Conservation (phyloP, 2,797 vertebrate species). For the Mus caroli region DNA sequence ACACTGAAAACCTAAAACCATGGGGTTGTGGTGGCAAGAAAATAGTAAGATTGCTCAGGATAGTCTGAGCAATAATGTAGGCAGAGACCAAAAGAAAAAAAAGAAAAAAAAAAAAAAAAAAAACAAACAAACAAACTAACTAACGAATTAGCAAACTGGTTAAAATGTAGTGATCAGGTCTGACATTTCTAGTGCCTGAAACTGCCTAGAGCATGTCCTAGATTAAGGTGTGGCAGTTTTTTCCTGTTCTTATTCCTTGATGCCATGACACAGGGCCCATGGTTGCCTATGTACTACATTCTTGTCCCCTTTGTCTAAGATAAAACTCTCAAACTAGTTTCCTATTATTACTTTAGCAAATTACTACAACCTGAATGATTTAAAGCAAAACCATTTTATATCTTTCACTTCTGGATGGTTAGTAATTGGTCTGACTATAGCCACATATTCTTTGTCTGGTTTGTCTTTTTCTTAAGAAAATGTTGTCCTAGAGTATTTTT, state of each 20-base stretch:
- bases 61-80: background rate
- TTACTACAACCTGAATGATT: background rate
- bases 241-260: background rate
- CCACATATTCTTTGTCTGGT: background rate
- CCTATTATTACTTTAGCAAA: background rate
- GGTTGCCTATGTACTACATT: background rate
- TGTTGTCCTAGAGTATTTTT: background rate
- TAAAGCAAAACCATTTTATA: background rate
- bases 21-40: background rate
- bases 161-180: background rate
- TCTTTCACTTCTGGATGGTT: background rate
- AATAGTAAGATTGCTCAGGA: background rate
- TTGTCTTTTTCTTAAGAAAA: background rate
- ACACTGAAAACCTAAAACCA: background rate
- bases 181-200: background rate
- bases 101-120: no score
- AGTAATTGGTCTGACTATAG: fast-evolving
- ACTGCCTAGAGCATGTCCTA: background rate
- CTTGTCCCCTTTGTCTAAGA: background rate
- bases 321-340: background rate
- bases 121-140: background rate
- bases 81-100: background rate
- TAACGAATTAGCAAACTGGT: background rate
- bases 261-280: background rate
- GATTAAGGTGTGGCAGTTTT: background rate